Evolutionary conservation across 2,888 invertebrate genomes (phyloP).

Genomic region (Oscheius sp.): DNA sequence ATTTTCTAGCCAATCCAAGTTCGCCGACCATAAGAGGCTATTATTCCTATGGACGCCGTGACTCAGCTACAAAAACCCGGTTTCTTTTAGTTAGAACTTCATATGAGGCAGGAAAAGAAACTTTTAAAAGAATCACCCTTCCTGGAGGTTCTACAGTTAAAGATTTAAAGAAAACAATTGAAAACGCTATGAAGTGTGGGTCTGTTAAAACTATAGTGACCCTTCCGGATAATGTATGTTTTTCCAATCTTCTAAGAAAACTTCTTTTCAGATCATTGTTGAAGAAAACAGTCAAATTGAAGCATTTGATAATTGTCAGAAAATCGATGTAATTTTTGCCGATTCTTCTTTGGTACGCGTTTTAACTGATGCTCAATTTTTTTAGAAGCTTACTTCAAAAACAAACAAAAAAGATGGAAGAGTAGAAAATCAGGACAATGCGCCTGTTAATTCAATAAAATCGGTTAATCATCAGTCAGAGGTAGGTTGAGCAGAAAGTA

Average conservation of each 20-base stretch:
- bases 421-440: no score
- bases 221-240: conserved; percentile 45
- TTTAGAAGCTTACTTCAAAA: no score
- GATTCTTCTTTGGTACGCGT: not conserved
- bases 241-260: not conserved
- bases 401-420: no score
- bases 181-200: conserved; percentile 51
- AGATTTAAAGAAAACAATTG: conserved; percentile 49
- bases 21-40: conserved; percentile 37
- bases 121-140: conserved; percentile 57
- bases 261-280: conserved; percentile 36
- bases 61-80: conserved; percentile 50
- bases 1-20: conserved; percentile 27
- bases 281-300: conserved; percentile 52
- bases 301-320: conserved; percentile 51
- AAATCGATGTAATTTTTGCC: conserved; percentile 52
- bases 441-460: no score
- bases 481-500: no score
- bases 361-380: no score
- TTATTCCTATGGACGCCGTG: conserved; percentile 56
- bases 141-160: conserved; percentile 58
- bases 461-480: no score
- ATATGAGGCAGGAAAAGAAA: conserved; percentile 54
- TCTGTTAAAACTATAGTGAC: conserved; percentile 49
- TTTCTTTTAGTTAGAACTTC: conserved; percentile 56